Evolutionary conservation across 2,113 vertebrate species (phyloP), one percentile per base, ranked within the genome.

Genomic region (Oryzias woworae): DNA sequence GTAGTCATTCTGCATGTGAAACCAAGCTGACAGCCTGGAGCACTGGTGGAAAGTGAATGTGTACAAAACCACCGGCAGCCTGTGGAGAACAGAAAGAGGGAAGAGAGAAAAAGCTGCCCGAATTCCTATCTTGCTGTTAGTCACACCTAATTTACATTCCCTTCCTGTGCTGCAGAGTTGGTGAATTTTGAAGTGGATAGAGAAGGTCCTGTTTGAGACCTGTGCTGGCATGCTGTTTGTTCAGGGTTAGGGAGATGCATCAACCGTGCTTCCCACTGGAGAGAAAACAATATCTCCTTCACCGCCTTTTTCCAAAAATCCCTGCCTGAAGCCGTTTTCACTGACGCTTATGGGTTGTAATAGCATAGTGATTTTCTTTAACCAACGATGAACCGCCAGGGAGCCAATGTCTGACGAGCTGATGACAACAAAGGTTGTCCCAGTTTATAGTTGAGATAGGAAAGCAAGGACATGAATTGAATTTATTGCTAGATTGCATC

Each of bases 111-210:
- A 60, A 69, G 68, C 64, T 76, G 74, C 73, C 66, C 69, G 83
- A 74, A 81, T 83, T 85, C 79, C 75, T 79, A 85, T 78, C 79
- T 85, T 42, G 80, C 78, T 73, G 86, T 91, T 89, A 88, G 85
- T 90, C 84, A 82, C 88, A 86, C 79, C 81, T 86, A 74, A 90
- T 91, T 90, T 87, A 81, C 80, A 86, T 89, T 86, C 81, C 82
- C 78, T 85, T 84, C 73, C 82, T 81, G 66, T 44, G 69, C 80
- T 83, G 68, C 77, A 72, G 73, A 76, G 84, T 68, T 78, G 73
- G 69, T 82, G 83, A 71, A 85, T 89, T 88, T 80, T 84, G 83
- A 87, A 85, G 87, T 80, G 85, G 80, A 82, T 80, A 80, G 83
- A 86, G 83, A 82, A 80, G 76, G 77, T 76, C 78, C 71, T 77